Evolutionary conservation across 2,797 vertebrate genomes (phyloP).

Genomic region (Bovichtus variegatus): DNA sequence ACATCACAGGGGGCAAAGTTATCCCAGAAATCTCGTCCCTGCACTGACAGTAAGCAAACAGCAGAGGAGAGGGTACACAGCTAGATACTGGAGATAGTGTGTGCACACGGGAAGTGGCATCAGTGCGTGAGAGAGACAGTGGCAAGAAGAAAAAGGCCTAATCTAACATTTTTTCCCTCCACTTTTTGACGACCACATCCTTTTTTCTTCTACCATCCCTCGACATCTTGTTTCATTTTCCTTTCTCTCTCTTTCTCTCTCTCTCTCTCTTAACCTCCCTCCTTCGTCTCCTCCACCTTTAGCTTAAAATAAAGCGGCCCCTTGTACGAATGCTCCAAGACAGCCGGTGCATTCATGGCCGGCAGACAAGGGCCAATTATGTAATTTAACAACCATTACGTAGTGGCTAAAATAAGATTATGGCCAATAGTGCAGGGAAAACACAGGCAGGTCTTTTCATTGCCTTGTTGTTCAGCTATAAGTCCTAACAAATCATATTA

Average conservation of each 20-base stretch:
- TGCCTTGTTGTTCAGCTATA: slow-evolving; percentile 33
- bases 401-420: slow-evolving; percentile 89
- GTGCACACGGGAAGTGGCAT: slow-evolving; percentile 31
- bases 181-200: slow-evolving; percentile 23
- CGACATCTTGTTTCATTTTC: slow-evolving; percentile 8
- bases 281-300: slow-evolving; percentile 47
- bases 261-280: slow-evolving; percentile 17
- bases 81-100: slow-evolving; percentile 23
- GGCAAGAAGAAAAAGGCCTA: slow-evolving; percentile 19
- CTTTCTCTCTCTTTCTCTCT: neutral
- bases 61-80: neutral
- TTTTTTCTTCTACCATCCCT: slow-evolving; percentile 1
- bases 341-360: slow-evolving; percentile 74
- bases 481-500: neutral
- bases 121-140: slow-evolving; percentile 13
- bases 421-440: slow-evolving; percentile 71
- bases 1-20: slow-evolving; percentile 41
- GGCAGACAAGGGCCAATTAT: slow-evolving; percentile 85
- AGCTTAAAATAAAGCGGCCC: slow-evolving; percentile 60
- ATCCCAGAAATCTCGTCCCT: slow-evolving; percentile 39
- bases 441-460: slow-evolving; percentile 64
- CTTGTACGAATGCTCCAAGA: slow-evolving; percentile 71
- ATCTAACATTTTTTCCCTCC: neutral
- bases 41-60: slow-evolving; percentile 55
- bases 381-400: slow-evolving; percentile 87